Evolutionary conservation across 2,797 vertebrate species (phyloP), one percentile per base, ranked within the genome.

Genomic region (Ctenopoma kingsleyae): DNA sequence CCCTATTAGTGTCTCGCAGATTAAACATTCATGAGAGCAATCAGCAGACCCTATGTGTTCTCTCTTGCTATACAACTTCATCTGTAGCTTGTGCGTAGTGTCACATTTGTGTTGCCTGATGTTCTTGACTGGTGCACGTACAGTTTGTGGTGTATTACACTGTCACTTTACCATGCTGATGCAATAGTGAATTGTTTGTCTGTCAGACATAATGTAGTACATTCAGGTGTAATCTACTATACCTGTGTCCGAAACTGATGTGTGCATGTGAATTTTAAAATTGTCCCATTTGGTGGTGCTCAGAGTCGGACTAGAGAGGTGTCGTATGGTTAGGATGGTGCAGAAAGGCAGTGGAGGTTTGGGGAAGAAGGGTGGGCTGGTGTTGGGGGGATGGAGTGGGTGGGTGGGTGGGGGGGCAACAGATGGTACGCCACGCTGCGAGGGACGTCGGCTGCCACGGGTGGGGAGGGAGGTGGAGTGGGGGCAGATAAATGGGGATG

Each of bases 381-480:
- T 79, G 71, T 74, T 53, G 47, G 51, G 62, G 35, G 68, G 72
- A 25, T 22, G 56, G 38, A 9, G 23, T 36, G 62, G 70, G 73
- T 46, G 62, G 66, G 50, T 53, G n/a, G 12, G 25, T 40, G 46
- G 82, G 89, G 85, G 79, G 87, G 90, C 89, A 92, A 91, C 92
- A 94, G 93, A 94, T 93, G 93, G 93, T 88, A 89, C 66, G 87
- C 90, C 91, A 92, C 91, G 91, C 91, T 92, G 93, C 84, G 86
- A 91, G 89, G 90, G 88, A 88, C 88, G 85, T 91, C 87, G 90
- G 88, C 88, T 91, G 91, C 89, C 90, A 91, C 74, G 85, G 78
- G 74, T 80, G 86, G 87, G 83, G 77, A 71, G 49, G 74, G 65
- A 22, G 72, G 80, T 80, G 84, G 74, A 66, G 88, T 67, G 81